These are phyloP conservation scores for Atethmia centrago DNA, from an alignment of 2,888 invertebrate genomes.

Conservation along the genomic window DNA sequence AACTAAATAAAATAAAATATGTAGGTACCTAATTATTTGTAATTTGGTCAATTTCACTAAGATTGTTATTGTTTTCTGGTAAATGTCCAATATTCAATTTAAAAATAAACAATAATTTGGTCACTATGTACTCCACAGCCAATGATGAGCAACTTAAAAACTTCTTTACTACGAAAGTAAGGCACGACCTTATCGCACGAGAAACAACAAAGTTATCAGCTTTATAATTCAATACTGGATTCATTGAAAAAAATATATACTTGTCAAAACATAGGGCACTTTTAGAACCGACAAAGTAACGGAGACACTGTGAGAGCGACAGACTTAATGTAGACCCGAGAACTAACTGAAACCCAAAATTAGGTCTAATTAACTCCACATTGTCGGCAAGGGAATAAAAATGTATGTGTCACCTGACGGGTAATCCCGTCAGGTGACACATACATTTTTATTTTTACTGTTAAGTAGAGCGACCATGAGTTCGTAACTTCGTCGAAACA, in stretches of 20 bases:
- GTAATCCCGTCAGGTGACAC: no score
- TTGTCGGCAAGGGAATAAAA: conserved; percentile 45
- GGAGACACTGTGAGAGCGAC: conserved; percentile 6
- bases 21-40: not conserved
- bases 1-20: not conserved
- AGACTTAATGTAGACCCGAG: conserved; percentile 12
- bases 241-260: not conserved
- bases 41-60: not conserved
- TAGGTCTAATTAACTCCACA: conserved; percentile 28
- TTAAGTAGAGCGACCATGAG: conserved; percentile 34
- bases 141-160: not conserved
- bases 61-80: conserved; percentile 2
- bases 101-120: no score
- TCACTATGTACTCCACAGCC: no score
- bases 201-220: not conserved
- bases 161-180: not conserved
- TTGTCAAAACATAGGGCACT: not conserved
- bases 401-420: conserved; percentile 13
- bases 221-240: not conserved
- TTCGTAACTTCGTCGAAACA: not conserved
- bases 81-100: no score
- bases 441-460: no score
- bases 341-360: conserved; percentile 43
- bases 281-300: not conserved
- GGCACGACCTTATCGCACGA: not conserved